Percentiles rank a stretch among this genome's conserved stretches.
Evolutionary conservation across 2,888 invertebrate species (phyloP).

Genomic region (Nomada fucata): DNA sequence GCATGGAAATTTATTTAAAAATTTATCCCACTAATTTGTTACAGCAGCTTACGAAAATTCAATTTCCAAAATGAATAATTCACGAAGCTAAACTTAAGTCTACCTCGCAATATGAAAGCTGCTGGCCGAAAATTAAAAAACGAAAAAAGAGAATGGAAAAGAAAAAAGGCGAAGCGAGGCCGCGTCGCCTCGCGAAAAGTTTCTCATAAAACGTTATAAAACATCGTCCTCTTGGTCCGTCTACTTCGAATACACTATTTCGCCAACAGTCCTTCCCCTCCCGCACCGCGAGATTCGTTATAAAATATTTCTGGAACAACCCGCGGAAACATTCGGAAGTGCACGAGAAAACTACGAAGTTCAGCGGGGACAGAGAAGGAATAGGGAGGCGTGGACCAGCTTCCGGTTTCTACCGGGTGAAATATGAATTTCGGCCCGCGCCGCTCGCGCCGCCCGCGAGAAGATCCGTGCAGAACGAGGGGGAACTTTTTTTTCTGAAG

Average conservation of each 20-base stretch:
- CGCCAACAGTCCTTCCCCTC: neutral
- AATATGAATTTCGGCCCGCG: constrained; percentile 22
- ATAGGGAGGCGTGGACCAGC: neutral
- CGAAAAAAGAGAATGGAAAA: too few relatives aligned
- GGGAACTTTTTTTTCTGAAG: constrained; percentile 8
- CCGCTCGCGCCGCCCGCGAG: constrained; percentile 2
- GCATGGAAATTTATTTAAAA: too few relatives aligned
- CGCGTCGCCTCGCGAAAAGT: too few relatives aligned
- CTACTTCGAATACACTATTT: neutral
- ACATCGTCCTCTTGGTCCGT: too few relatives aligned
- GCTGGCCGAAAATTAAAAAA: too few relatives aligned
- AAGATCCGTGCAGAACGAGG: constrained; percentile 29
- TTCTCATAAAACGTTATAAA: too few relatives aligned
- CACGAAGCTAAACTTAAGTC: too few relatives aligned
- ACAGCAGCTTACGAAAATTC: too few relatives aligned
- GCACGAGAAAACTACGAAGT: neutral
- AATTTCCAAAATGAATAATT: too few relatives aligned
- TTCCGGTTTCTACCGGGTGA: constrained; percentile 19
- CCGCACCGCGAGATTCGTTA: neutral
- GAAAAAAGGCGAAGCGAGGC: too few relatives aligned
- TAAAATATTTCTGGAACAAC: constrained; percentile 14
- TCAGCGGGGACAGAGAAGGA: neutral
- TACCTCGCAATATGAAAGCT: too few relatives aligned
- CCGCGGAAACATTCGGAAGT: constrained; percentile 1
- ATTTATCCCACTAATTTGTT: too few relatives aligned